phyloP scores from a whole-genome alignment of 2,888 invertebrate genomes.

The Allophyes oxyacanthae region DNA sequence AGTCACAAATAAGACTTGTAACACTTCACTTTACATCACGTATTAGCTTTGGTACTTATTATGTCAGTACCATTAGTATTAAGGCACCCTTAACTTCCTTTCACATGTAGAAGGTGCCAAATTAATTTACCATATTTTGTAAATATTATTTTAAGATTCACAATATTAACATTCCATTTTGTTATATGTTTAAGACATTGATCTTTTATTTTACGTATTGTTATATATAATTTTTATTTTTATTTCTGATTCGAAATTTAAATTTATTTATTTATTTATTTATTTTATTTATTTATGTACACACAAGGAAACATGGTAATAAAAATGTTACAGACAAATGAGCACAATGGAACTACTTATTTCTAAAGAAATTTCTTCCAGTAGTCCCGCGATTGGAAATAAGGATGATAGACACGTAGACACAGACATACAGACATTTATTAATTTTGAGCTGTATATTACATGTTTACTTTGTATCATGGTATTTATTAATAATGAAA shows the following conservation, averaged over 20 bases:
- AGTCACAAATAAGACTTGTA: constrained; percentile 61
- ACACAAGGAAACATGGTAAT: too few species aligned
- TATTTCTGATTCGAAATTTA: too few species aligned
- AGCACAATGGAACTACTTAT: too few species aligned
- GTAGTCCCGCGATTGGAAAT: too few species aligned
- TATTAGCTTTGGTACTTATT: constrained; percentile 54
- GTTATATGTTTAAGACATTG: constrained; percentile 33
- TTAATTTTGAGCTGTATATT: constrained; percentile 28
- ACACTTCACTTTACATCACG: constrained; percentile 55
- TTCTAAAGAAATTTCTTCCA: too few species aligned
- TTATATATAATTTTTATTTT: constrained; percentile 10
- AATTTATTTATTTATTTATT: too few species aligned
- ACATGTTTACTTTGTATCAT: constrained; percentile 39
- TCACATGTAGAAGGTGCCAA: constrained; percentile 61
- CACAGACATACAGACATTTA: constrained; percentile 11
- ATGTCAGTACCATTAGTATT: constrained; percentile 51
- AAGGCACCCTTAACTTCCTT: constrained; percentile 58
- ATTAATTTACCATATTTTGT: constrained; percentile 54
- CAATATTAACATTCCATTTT: constrained; percentile 59
- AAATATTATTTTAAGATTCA: constrained; percentile 60
- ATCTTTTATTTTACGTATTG: constrained; percentile 16
- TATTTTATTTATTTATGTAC: too few species aligned
- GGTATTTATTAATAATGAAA: constrained; percentile 37
- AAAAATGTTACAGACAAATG: too few species aligned
- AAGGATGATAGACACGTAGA: too few species aligned